Evolutionary conservation across 2,113 vertebrate species (phyloP).

Genomic region (Pituophis catenifer): DNA sequence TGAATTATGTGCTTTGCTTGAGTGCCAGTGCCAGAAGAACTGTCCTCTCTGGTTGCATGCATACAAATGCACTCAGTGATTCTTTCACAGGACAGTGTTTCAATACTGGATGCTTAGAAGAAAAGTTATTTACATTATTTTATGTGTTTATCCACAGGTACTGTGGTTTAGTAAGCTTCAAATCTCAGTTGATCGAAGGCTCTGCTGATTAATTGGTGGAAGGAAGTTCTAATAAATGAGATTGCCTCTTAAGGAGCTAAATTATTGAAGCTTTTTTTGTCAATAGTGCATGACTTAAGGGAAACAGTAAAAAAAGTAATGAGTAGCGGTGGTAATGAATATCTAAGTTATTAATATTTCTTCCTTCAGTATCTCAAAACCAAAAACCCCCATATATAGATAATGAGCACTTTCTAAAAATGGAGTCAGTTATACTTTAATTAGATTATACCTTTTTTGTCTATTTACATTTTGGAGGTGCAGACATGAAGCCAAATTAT

Average conservation of each 20-base stretch:
- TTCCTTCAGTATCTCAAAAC: not conserved
- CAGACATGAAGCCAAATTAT: not conserved
- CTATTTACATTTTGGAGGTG: not conserved
- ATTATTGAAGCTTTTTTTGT: not conserved
- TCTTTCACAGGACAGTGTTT: not conserved
- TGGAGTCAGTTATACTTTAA: not conserved
- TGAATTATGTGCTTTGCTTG: not conserved
- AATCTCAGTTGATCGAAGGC: not conserved
- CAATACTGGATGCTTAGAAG: not conserved
- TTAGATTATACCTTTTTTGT: not conserved
- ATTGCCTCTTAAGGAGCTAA: not conserved
- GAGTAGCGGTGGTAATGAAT: not conserved
- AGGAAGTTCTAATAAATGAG: not conserved
- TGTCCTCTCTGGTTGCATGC: not conserved
- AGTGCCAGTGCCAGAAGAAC: not conserved
- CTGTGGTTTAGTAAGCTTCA: not conserved
- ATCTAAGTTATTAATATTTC: not conserved
- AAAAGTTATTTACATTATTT: not conserved
- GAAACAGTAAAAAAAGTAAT: not conserved
- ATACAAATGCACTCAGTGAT: not conserved
- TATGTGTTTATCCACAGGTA: not conserved
- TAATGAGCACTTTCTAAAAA: not conserved
- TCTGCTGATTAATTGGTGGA: not conserved
- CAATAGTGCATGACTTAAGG: not conserved
- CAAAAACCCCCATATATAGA: not conserved